phyloP scores from a whole-genome alignment of 2,888 invertebrate species.

The Orthosia incerta region DNA sequence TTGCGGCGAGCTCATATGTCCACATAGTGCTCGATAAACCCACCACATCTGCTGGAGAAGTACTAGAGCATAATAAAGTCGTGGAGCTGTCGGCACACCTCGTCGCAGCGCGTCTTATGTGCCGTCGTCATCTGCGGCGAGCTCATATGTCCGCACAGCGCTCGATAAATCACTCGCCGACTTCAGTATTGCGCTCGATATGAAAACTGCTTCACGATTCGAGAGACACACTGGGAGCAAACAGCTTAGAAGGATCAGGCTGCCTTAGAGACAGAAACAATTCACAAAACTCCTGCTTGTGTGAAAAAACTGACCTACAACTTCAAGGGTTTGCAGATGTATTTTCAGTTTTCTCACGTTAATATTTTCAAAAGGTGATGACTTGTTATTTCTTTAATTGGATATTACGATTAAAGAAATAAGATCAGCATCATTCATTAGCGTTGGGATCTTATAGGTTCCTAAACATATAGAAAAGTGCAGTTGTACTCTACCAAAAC shows the following conservation, averaged over 20 bases:
- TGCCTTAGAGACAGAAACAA: neutral
- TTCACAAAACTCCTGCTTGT: neutral
- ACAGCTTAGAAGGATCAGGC: slow-evolving; percentile 8
- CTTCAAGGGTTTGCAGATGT: no score
- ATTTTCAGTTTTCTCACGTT: neutral
- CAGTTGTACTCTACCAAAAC: no score
- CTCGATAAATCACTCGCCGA: slow-evolving; percentile 81
- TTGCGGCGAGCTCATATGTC: no score
- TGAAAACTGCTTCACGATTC: slow-evolving; percentile 79
- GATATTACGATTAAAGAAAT: neutral
- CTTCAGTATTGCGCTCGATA: slow-evolving; percentile 74
- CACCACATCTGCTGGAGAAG: no score
- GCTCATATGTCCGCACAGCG: slow-evolving; percentile 74
- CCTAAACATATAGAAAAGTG: neutral
- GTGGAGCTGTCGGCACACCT: slow-evolving; percentile 51
- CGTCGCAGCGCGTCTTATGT: slow-evolving; percentile 44
- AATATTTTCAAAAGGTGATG: neutral
- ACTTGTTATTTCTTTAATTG: neutral
- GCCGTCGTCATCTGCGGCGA: slow-evolving; percentile 57
- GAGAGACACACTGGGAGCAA: slow-evolving; percentile 64
- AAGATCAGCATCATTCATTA: neutral
- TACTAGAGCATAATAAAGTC: slow-evolving; percentile 58
- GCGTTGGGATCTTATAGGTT: neutral
- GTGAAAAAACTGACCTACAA: no score
- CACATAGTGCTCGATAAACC: no score